A percentile compares a stretch with the other conserved stretches of the same genome.
phyloP scores from a whole-genome alignment of 1,140 invertebrate species.

The Drepana arcuata region DNA sequence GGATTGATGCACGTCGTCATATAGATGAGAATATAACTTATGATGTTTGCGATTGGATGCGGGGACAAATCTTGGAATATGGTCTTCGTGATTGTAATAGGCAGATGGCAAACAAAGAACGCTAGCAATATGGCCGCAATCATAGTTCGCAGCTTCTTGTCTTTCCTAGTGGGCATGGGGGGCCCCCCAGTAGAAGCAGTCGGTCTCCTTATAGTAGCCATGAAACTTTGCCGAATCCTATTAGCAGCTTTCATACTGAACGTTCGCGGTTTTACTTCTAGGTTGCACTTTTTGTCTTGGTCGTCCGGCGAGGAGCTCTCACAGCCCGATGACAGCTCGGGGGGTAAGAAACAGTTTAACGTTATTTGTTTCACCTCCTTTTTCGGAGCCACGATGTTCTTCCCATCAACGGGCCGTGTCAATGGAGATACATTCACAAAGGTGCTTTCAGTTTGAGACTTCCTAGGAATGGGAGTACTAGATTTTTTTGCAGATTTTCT shows the following conservation, averaged over 20 bases:
- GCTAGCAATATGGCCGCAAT: constrained; percentile 87
- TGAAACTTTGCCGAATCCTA: constrained; percentile 17
- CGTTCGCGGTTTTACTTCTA: constrained; percentile 2
- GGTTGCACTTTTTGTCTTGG: constrained; percentile 14
- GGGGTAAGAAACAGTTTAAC: constrained; percentile 26
- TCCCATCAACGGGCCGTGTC: not conserved
- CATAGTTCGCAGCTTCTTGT: constrained; percentile 85
- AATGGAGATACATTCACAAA: constrained; percentile 8
- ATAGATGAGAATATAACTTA: constrained; percentile 84
- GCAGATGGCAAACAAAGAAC: constrained; percentile 85
- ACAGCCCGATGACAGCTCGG: constrained; percentile 43
- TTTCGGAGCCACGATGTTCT: not conserved
- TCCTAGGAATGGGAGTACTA: constrained; percentile 21
- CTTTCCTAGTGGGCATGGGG: constrained; percentile 80
- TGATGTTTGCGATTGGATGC: constrained; percentile 77
- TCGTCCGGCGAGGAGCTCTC: constrained; percentile 36
- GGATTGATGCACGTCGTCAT: constrained; percentile 89
- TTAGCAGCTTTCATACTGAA: constrained; percentile 11
- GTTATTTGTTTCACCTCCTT: constrained; percentile 2
- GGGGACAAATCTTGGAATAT: constrained; percentile 75
- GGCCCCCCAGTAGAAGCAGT: constrained; percentile 58
- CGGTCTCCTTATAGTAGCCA: constrained; percentile 33
- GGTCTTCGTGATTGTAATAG: constrained; percentile 82
- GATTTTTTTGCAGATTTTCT: constrained; percentile 79
- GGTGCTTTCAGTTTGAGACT: constrained; percentile 2